Conservation (phyloP, 1,140 invertebrate genomes). For the Polypedilum vanderplanki region DNA sequence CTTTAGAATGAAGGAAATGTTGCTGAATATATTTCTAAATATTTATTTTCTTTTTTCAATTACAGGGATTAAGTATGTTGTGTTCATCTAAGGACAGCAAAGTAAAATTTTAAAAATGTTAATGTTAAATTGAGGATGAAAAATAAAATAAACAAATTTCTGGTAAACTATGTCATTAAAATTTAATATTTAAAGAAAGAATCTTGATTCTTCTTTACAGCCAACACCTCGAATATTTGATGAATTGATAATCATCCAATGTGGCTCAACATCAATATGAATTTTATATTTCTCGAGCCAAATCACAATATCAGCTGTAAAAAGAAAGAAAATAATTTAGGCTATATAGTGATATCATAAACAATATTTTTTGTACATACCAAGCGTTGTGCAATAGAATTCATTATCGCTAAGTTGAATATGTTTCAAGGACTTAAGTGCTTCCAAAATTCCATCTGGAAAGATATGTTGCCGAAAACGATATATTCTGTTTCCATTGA, state of each 20-base stretch:
- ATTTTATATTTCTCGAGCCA: neutral
- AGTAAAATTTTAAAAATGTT: too few relatives aligned
- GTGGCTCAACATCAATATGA: conserved; percentile 21
- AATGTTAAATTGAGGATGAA: too few relatives aligned
- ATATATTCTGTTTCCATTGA: conserved; percentile 21
- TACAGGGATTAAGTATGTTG: too few relatives aligned
- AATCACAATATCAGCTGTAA: conserved; percentile 14
- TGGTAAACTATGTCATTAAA: neutral
- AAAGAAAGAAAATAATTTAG: neutral
- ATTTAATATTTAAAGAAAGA: neutral
- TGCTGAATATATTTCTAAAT: neutral
- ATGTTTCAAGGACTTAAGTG: neutral
- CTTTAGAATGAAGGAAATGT: neutral
- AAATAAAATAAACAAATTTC: too few relatives aligned
- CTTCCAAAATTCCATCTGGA: conserved; percentile 5
- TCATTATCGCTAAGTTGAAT: conserved; percentile 23
- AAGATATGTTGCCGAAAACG: neutral
- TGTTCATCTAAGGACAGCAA: too few relatives aligned
- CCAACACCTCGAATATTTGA: conserved; percentile 25
- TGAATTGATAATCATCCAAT: neutral
- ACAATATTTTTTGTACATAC: neutral
- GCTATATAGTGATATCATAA: neutral
- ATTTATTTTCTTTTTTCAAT: too few relatives aligned
- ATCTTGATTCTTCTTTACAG: neutral
- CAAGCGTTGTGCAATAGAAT: conserved; percentile 21